phyloP scores from a whole-genome alignment of 2,797 vertebrate species.

The Loriculus beryllinus region DNA sequence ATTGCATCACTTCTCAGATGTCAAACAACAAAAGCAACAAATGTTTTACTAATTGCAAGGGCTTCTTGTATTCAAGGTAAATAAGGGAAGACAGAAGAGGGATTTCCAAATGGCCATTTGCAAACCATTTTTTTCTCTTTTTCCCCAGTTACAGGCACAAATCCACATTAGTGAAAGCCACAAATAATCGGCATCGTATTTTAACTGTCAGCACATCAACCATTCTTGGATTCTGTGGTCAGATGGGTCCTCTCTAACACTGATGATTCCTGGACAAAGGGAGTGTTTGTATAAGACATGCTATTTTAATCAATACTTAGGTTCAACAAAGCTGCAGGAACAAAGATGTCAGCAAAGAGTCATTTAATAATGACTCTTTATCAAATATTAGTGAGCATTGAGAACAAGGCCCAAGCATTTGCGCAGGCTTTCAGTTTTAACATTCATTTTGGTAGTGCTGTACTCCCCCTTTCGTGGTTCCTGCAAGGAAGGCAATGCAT shows the following conservation, averaged over 20 bases:
- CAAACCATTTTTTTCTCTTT: background rate
- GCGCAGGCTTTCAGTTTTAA: background rate
- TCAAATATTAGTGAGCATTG: background rate
- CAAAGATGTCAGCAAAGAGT: background rate
- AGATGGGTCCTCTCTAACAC: background rate
- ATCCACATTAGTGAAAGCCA: background rate
- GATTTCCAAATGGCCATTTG: background rate
- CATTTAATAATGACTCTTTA: background rate
- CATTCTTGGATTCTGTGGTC: background rate
- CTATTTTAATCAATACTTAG: background rate
- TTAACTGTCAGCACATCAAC: background rate
- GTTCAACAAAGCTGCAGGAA: background rate
- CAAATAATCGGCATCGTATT: background rate
- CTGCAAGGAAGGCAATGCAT: background rate
- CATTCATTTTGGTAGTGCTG: background rate
- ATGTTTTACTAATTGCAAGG: background rate
- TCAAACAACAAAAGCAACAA: constrained; percentile 36
- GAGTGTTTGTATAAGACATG: background rate
- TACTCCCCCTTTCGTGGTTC: background rate
- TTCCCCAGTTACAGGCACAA: background rate
- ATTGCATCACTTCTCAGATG: constrained; percentile 29
- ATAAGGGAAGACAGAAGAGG: constrained; percentile 18
- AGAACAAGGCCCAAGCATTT: background rate
- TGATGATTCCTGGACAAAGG: rapidly evolving
- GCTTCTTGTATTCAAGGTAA: constrained; percentile 11